Evolutionary conservation across 2,888 invertebrate genomes (phyloP), one percentile per base, ranked within the genome.

Genomic region (Hypercompe scribonia): DNA sequence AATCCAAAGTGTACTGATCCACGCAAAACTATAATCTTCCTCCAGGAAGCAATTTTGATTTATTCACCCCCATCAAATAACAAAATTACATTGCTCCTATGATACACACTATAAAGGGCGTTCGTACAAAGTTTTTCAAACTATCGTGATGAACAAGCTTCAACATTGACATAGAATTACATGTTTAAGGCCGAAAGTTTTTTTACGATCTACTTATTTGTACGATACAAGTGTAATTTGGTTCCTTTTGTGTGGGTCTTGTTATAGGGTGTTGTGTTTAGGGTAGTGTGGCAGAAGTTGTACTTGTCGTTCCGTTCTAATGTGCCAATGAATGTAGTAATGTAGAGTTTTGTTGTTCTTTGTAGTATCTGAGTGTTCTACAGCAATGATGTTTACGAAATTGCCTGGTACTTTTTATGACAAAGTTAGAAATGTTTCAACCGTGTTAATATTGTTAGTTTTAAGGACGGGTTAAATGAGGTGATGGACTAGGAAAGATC

Each of bases 81-180:
- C 77, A 77, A 81, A 81, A 83, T 76, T 74, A 73, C 81, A 74
- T 70, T 64, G 67, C 69, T 69, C 70, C 76, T 73, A 65, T 75
- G 71, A 46, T 64, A 76, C 70, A 74, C 36, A 64, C 68, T 68
- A 82, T 82, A 82, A 82, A 80, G 72, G 61, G 63, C 28, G 72
- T 70, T 78, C 84, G 42, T 80, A 61, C 77, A 78, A 82, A 84
- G 50, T 82, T 76, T 28, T 18, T 46, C 71, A 46, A 75, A 82
- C 78, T 82, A 84, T 82, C 78, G 80, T 78, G 81, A 82, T 78
- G 75, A 68, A 68, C 68, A 73, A 71, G 76, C 74, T 82, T 84
- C 70, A 73, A 65, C 72, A 75, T 75, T 73, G 75, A 74, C 81
- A 77, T 67, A 67, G 65, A 70, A 80, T 82, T 77, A 78, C 77